These are phyloP conservation scores for Phalacrocorax brasilianus DNA, from an alignment of 2,113 vertebrate genomes.

Conservation along the genomic window DNA sequence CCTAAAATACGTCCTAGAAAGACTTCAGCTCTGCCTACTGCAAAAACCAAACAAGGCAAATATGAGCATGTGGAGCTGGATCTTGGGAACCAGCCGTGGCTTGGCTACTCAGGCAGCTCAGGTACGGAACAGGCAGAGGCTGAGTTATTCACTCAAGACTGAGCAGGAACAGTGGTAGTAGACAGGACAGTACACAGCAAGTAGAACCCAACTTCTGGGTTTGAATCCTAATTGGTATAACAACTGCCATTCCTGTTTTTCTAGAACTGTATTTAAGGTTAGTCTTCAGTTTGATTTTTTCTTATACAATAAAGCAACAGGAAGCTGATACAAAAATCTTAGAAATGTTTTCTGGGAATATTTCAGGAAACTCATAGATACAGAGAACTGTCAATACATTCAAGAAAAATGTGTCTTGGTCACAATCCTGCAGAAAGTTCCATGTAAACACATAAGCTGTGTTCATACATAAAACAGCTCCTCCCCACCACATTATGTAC, in stretches of 20 bases:
- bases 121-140: background rate
- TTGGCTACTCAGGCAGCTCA: background rate
- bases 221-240: background rate
- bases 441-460: background rate
- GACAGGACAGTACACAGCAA: background rate
- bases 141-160: background rate
- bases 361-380: background rate
- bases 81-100: background rate
- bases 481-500: background rate
- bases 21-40: background rate
- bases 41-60: background rate
- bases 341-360: constrained; percentile 5
- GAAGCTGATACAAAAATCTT: background rate
- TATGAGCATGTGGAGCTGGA: background rate
- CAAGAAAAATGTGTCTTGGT: background rate
- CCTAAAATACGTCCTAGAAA: background rate
- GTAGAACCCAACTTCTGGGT: background rate
- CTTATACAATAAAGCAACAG: background rate
- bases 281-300: background rate
- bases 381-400: constrained; percentile 15
- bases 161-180: background rate
- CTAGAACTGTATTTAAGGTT: background rate
- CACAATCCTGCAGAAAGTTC: background rate
- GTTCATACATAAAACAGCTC: background rate
- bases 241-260: background rate